These are phyloP conservation scores for Cotesia typhae DNA, from an alignment of 1,140 invertebrate genomes.

Conservation along the genomic window DNA sequence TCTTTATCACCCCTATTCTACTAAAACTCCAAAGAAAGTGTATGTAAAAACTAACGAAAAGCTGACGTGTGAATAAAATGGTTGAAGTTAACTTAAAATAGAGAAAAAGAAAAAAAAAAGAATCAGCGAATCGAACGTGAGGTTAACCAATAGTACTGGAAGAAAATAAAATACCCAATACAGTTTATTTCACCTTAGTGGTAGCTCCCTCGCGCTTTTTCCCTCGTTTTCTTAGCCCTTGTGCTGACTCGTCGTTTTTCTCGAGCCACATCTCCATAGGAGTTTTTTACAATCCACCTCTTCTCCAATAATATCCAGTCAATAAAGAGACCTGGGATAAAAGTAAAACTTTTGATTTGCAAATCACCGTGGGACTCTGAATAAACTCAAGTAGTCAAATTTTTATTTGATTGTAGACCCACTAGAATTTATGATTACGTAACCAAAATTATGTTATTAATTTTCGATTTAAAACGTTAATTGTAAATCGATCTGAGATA, in stretches of 20 bases:
- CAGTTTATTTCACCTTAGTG: conserved; percentile 57
- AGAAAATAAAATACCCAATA: conserved; percentile 59
- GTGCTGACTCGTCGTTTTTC: conserved; percentile 56
- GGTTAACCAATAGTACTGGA: conserved; percentile 49
- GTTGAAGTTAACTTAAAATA: conserved; percentile 1
- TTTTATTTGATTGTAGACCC: not conserved
- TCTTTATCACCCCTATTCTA: too few relatives aligned
- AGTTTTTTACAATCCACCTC: conserved; percentile 31
- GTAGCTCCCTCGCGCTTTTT: conserved; percentile 40
- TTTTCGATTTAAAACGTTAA: conserved; percentile 13
- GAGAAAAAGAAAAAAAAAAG: conserved; percentile 26
- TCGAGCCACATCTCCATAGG: conserved; percentile 5
- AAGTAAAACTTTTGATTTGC: conserved; percentile 26
- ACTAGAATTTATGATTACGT: too few relatives aligned
- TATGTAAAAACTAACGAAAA: not conserved
- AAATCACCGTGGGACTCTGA: conserved; percentile 4
- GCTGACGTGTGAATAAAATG: conserved; percentile 26
- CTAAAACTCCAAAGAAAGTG: too few relatives aligned
- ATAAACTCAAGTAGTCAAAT: not conserved
- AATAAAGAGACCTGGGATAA: conserved; percentile 7
- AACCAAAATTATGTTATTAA: not conserved
- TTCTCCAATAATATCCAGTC: not conserved
- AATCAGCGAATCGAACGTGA: conserved; percentile 27
- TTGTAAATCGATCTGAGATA: conserved; percentile 9
- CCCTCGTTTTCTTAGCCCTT: conserved; percentile 41